Percentiles rank a stretch among this genome's conserved stretches.
Evolutionary conservation across 2,113 vertebrate species (phyloP).

Genomic region (Cheilinus undulatus): DNA sequence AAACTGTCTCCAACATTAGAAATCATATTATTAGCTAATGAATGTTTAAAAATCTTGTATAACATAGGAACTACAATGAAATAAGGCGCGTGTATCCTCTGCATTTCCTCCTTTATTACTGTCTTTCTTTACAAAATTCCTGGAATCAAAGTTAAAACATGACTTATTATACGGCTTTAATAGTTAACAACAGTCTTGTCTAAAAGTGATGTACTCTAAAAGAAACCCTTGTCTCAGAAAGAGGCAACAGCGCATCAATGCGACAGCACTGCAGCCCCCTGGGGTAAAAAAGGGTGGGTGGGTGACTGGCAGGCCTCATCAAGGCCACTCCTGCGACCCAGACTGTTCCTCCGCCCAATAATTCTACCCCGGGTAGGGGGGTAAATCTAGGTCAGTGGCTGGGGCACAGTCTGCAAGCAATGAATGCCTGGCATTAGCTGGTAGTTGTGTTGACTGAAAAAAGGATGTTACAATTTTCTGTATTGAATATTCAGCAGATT

Average conservation of each 20-base stretch:
- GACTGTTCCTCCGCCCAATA: slow-evolving; percentile 62
- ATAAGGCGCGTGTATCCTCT: not conserved
- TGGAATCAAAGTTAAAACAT: not conserved
- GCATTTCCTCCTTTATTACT: not conserved
- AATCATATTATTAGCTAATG: no score
- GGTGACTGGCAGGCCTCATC: slow-evolving; percentile 55
- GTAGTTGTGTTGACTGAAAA: not conserved
- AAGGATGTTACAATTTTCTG: slow-evolving; percentile 14
- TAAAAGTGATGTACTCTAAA: not conserved
- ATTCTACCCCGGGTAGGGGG: slow-evolving; percentile 30
- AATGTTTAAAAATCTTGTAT: not conserved
- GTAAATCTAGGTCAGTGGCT: slow-evolving; percentile 78
- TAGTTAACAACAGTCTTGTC: no score
- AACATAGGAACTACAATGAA: not conserved
- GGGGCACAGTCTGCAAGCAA: slow-evolving; percentile 54
- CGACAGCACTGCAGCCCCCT: slow-evolving; percentile 11
- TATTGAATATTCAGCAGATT: slow-evolving; percentile 9
- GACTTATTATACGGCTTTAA: not conserved
- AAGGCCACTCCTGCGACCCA: slow-evolving; percentile 52
- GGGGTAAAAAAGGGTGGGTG: slow-evolving; percentile 29
- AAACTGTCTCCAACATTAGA: no score
- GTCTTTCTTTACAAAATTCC: not conserved
- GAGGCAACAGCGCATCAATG: not conserved
- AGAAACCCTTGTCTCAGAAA: not conserved
- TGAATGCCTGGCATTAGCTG: slow-evolving; percentile 31